Conservation (phyloP, 2,888 invertebrate species). For the Caenorhabditis sp. region DNA sequence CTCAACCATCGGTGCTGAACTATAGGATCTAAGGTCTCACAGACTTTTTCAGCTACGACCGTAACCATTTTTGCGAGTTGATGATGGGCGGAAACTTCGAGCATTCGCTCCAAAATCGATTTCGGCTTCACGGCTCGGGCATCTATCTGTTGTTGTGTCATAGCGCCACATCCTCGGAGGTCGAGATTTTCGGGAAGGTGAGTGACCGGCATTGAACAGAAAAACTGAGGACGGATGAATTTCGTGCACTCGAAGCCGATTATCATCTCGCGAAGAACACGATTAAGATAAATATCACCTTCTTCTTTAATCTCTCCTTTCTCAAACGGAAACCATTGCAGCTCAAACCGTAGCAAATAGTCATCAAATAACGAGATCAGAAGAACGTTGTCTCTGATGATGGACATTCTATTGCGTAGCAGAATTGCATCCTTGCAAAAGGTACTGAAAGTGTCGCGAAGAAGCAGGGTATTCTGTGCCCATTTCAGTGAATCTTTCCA, state of each 20-base stretch:
- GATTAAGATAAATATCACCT: constrained; percentile 72
- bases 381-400: constrained; percentile 76
- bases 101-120: constrained; percentile 68
- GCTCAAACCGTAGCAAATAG: constrained; percentile 75
- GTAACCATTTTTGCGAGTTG: constrained; percentile 68
- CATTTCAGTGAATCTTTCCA: constrained; percentile 80
- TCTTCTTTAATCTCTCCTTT: constrained; percentile 63
- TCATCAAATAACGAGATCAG: constrained; percentile 76
- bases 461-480: constrained; percentile 80
- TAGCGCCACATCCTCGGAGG: constrained; percentile 73
- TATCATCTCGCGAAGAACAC: constrained; percentile 72
- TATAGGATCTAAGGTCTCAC: constrained; percentile 63
- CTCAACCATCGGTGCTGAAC: constrained; percentile 45
- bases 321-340: constrained; percentile 75
- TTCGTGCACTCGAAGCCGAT: constrained; percentile 70
- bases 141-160: constrained; percentile 73
- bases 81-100: constrained; percentile 74
- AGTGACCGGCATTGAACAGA: constrained; percentile 74
- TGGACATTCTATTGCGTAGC: constrained; percentile 65
- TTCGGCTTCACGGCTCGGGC: constrained; percentile 56
- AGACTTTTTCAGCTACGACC: constrained; percentile 64
- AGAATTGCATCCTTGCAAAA: constrained; percentile 74
- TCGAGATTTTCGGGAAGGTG: constrained; percentile 74
- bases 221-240: constrained; percentile 67
- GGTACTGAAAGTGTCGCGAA: constrained; percentile 69